Percentiles rank a stretch among this genome's conserved stretches.
These are phyloP conservation scores for Mastomys natalensis DNA, from an alignment of 2,113 vertebrate species.

Conservation along the genomic window DNA sequence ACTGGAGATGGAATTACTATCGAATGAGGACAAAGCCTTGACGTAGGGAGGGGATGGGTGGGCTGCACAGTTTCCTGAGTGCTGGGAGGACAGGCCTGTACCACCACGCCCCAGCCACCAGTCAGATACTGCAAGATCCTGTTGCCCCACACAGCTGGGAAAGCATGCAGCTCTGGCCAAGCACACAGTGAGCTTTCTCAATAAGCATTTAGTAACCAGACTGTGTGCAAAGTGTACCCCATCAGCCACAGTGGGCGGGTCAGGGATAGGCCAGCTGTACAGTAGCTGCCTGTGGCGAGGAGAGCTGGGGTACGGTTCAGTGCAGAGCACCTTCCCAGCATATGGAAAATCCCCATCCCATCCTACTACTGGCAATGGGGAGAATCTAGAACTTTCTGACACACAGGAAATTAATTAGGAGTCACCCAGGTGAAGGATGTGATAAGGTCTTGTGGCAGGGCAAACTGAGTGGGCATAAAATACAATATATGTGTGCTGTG, in stretches of 20 bases:
- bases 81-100: no score
- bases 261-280: no score
- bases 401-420: background rate
- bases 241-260: background rate
- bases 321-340: background rate
- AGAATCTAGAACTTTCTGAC: background rate
- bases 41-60: no score
- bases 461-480: background rate
- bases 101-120: background rate
- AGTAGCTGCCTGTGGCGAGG: background rate
- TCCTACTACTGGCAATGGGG: background rate
- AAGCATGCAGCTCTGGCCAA: no score
- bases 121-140: background rate
- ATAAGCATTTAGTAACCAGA: background rate
- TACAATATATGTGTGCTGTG: background rate
- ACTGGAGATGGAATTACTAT: background rate
- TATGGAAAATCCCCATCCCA: background rate
- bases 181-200: background rate
- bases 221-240: background rate
- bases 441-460: background rate
- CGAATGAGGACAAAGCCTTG: background rate
- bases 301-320: background rate
- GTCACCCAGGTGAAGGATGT: background rate
- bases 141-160: background rate
- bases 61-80: no score